Evolutionary conservation across 2,113 vertebrate species (phyloP).

Genomic region (Ammodramus savannarum): DNA sequence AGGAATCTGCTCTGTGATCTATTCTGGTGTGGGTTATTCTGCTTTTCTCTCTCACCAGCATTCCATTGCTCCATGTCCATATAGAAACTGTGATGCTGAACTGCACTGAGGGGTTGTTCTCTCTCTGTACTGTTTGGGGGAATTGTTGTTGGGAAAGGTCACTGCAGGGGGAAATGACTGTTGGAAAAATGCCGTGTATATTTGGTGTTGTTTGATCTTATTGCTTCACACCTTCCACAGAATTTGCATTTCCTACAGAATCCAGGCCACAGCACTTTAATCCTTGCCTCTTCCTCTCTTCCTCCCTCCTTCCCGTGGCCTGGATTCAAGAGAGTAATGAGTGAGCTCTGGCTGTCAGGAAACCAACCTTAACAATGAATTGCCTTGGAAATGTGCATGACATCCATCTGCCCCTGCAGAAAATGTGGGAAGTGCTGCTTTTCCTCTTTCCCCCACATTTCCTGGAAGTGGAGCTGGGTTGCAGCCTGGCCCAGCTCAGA

Average conservation of each 20-base stretch:
- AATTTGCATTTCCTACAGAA: not conserved
- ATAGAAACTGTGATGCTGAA: not conserved
- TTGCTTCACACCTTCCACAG: not conserved
- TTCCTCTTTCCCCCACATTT: not conserved
- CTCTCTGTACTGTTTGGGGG: not conserved
- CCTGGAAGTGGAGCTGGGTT: not conserved
- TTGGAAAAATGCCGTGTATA: not conserved
- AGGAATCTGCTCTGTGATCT: not conserved
- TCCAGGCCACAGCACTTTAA: not conserved
- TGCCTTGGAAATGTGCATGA: not conserved
- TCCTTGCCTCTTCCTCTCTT: not conserved
- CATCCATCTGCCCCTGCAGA: not conserved
- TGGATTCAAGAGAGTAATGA: conserved; percentile 49
- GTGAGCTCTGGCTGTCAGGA: conserved; percentile 10
- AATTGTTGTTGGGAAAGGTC: not conserved
- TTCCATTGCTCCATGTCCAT: not conserved
- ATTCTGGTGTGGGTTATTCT: not conserved
- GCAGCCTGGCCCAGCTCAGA: not conserved
- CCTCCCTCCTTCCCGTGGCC: not conserved
- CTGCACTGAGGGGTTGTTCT: not conserved
- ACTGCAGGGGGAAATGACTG: not conserved
- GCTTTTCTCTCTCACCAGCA: not conserved
- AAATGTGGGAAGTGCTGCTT: not conserved
- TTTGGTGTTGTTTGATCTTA: not conserved
- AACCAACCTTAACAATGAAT: not conserved